A percentile compares a stretch with the other conserved stretches of the same genome.
Evolutionary conservation across 2,888 invertebrate species (phyloP).

Genomic region (Pheosia tremula): DNA sequence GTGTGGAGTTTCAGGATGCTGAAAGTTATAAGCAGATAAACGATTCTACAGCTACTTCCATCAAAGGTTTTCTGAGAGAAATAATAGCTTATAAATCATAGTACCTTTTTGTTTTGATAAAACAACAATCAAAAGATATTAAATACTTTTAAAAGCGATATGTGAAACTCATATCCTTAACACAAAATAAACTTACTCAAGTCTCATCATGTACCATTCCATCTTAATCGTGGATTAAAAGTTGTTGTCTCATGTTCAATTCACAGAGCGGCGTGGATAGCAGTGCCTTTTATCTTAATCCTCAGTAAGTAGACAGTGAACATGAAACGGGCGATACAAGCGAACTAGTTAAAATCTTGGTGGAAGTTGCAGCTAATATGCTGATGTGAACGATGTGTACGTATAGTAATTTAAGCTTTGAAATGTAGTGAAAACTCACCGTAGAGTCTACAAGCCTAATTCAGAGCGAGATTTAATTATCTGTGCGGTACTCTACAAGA

Average conservation of each 20-base stretch:
- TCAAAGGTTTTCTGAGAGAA: too few relatives aligned
- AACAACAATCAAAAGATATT: too few relatives aligned
- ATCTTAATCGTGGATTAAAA: background rate
- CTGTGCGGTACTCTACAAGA: too few relatives aligned
- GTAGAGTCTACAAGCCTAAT: too few relatives aligned
- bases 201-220: background rate
- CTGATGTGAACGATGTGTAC: constrained; percentile 10
- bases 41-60: too few relatives aligned
- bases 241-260: background rate
- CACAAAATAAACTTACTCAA: too few relatives aligned
- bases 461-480: too few relatives aligned
- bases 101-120: too few relatives aligned
- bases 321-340: constrained; percentile 21
- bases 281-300: constrained; percentile 26
- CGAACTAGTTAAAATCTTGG: constrained; percentile 21
- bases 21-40: too few relatives aligned
- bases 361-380: constrained; percentile 28
- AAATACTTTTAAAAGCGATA: too few relatives aligned
- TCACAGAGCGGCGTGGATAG: background rate
- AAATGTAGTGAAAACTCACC: background rate
- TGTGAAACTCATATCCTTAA: background rate
- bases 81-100: too few relatives aligned
- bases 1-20: too few relatives aligned
- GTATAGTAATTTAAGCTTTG: background rate
- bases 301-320: constrained; percentile 16